Percentiles rank a stretch among this genome's conserved stretches.
Conservation (phyloP, 2,113 vertebrate genomes). For the Peromyscus maniculatus region DNA sequence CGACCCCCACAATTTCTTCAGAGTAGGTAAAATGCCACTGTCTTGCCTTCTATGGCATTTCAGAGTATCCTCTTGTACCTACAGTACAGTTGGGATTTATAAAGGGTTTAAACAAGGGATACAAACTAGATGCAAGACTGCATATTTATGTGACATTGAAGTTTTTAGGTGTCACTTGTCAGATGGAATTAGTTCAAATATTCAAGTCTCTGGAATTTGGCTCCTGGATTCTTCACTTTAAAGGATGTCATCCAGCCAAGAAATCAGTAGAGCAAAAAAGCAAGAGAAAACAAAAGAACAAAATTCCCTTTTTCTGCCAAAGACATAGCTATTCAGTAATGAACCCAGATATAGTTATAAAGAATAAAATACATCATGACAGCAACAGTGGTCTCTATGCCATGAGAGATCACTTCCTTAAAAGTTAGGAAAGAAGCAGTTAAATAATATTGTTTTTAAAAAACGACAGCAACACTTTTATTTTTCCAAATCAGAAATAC, state of each 20-base stretch:
- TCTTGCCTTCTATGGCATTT: not conserved
- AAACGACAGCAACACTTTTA: not conserved
- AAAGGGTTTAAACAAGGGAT: not conserved
- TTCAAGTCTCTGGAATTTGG: not conserved
- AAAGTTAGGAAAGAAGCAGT: not conserved
- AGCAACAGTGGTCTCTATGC: not conserved
- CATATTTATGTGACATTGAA: not conserved
- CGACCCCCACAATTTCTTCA: not conserved
- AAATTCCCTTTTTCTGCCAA: not conserved
- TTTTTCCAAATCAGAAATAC: not conserved
- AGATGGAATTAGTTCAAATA: not conserved
- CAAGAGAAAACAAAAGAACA: not conserved
- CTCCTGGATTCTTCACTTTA: not conserved
- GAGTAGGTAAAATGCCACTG: not conserved
- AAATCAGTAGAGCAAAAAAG: not conserved
- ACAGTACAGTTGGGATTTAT: not conserved
- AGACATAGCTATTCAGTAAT: not conserved
- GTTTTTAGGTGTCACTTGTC: not conserved
- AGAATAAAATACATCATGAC: not conserved
- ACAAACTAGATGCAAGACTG: not conserved
- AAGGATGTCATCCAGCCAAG: not conserved
- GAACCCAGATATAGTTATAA: conserved; percentile 6
- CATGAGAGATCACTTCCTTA: not conserved
- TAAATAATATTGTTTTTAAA: not conserved
- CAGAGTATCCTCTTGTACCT: not conserved